Evolutionary conservation across 92 coral and sea anemone species (phyloP).

Genomic region (Zoanthus sansibaricus): DNA sequence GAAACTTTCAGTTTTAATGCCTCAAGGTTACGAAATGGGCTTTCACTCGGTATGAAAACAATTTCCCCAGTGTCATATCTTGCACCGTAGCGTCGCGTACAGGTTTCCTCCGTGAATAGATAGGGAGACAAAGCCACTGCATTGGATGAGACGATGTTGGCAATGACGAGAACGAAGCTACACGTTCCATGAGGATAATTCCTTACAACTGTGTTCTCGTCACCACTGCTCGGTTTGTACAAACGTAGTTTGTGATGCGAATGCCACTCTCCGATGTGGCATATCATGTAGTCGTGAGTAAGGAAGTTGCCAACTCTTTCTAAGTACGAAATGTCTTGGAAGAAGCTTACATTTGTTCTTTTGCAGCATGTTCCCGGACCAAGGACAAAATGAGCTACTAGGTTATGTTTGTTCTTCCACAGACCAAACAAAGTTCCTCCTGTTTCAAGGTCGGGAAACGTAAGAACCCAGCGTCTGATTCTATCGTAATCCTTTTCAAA

Average conservation of each 20-base stretch:
- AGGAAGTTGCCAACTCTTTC: conserved; percentile 74
- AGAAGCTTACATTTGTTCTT: conserved; percentile 68
- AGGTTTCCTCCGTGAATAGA: conserved; percentile 39
- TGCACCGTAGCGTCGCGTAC: neutral
- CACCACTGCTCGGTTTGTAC: conserved; percentile 81
- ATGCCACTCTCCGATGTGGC: conserved; percentile 98
- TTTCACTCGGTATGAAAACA: neutral
- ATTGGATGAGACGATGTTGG: conserved; percentile 58
- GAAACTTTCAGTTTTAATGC: neutral
- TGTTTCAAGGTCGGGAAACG: conserved; percentile 74
- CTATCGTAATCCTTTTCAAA: conserved; percentile 64
- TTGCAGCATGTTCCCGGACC: conserved; percentile 87
- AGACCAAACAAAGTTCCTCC: conserved; percentile 93
- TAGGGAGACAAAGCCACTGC: conserved; percentile 64
- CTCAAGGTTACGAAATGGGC: conserved; percentile 14
- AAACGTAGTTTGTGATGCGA: conserved; percentile 83
- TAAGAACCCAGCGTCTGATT: conserved; percentile 70
- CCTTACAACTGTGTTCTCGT: conserved; percentile 68
- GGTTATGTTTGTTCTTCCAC: conserved; percentile 52
- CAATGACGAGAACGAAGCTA: conserved; percentile 84
- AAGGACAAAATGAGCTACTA: conserved; percentile 69
- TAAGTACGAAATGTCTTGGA: conserved; percentile 83
- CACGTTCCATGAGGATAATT: conserved; percentile 76
- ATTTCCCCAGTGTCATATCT: conserved; percentile 47
- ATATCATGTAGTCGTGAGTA: conserved; percentile 73